A percentile compares a stretch with the other conserved stretches of the same genome.
Conservation (phyloP, 2,797 vertebrate genomes). For the Alosa sapidissima region DNA sequence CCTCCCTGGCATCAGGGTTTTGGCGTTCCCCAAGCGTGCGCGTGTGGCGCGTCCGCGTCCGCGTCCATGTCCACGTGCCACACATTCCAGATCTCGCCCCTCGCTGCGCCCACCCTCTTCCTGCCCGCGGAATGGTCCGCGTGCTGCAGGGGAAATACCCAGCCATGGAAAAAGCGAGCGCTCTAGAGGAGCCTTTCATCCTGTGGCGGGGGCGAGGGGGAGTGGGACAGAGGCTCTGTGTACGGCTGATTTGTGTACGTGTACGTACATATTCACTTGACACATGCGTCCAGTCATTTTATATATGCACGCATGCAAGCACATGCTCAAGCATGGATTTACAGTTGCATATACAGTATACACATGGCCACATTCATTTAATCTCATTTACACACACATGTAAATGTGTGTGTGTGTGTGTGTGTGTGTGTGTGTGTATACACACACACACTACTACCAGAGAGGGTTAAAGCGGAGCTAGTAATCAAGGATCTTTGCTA, state of each 20-base stretch:
- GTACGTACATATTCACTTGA: too few relatives aligned
- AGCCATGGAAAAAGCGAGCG: neutral
- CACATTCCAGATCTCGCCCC: neutral
- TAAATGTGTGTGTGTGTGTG: neutral
- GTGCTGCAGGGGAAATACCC: neutral
- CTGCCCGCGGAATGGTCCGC: neutral
- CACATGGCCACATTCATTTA: too few relatives aligned
- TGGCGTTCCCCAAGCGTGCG: too few relatives aligned
- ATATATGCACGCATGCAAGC: neutral
- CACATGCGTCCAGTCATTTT: neutral
- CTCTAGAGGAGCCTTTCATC: constrained; percentile 36
- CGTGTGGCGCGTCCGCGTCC: neutral
- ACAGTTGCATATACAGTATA: too few relatives aligned
- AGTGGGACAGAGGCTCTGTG: constrained; percentile 1
- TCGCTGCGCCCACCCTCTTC: constrained; percentile 9
- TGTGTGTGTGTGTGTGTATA: neutral
- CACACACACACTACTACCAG: too few relatives aligned
- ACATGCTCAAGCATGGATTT: neutral
- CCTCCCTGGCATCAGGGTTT: neutral
- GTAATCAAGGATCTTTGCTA: too few relatives aligned
- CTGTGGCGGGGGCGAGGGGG: neutral
- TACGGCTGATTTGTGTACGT: neutral
- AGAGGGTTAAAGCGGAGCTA: too few relatives aligned
- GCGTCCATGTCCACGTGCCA: neutral
- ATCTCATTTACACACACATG: too few relatives aligned